Percentiles rank a stretch among this genome's conserved stretches.
These are phyloP conservation scores for Ctenoplectra terminalis DNA, from an alignment of 1,140 invertebrate species.

Conservation along the genomic window DNA sequence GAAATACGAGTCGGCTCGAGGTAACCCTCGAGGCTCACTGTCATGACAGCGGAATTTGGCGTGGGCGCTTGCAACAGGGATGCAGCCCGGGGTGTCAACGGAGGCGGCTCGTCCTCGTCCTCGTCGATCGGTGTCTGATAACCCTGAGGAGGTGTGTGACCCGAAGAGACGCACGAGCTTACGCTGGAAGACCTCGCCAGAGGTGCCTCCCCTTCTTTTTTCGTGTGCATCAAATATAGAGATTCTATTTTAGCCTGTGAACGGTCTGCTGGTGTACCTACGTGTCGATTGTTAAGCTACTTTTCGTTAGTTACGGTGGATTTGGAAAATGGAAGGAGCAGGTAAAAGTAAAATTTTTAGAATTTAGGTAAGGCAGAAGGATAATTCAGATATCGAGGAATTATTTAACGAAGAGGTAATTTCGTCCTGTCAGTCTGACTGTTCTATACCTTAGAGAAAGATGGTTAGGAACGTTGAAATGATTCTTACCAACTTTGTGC, in stretches of 20 bases:
- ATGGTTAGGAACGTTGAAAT: background rate
- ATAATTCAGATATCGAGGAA: too few species aligned
- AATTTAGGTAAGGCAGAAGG: too few species aligned
- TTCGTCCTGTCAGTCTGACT: background rate
- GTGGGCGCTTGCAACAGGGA: constrained; percentile 87
- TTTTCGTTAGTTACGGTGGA: too few species aligned
- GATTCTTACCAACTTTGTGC: constrained; percentile 88
- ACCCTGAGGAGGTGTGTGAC: constrained; percentile 84
- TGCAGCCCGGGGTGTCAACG: constrained; percentile 83
- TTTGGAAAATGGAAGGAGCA: background rate
- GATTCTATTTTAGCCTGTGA: constrained; percentile 30
- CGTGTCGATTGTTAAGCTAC: background rate
- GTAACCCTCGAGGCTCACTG: constrained; percentile 92
- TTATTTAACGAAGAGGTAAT: too few species aligned
- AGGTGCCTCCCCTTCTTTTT: constrained; percentile 81
- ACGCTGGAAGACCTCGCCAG: constrained; percentile 84
- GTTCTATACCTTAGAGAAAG: background rate
- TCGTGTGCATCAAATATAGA: constrained; percentile 62
- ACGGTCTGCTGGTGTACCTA: background rate
- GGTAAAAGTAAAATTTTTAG: background rate
- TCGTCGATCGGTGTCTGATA: constrained; percentile 86
- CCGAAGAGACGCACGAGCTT: constrained; percentile 85
- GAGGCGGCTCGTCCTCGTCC: constrained; percentile 79
- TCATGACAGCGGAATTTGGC: constrained; percentile 92
- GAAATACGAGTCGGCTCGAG: constrained; percentile 91